Evolutionary conservation across 2,797 vertebrate species (phyloP), one percentile per base, ranked within the genome.

Genomic region (Psittacula derbiana): DNA sequence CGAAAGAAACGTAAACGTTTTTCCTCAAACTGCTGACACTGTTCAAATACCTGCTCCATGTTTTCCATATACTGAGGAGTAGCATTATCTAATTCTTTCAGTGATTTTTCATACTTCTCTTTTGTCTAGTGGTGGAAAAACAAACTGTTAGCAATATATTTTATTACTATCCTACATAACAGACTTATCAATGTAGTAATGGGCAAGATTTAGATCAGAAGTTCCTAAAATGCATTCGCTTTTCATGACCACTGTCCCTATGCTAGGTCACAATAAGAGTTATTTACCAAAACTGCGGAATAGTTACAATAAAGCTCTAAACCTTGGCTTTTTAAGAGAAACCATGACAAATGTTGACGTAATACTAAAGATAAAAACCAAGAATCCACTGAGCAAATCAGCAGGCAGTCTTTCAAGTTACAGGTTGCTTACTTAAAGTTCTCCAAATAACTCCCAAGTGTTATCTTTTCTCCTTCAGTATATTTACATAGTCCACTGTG

Each of bases 31-130:
- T 99, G 98, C 97, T 99, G 99, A 97, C 99, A 99, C 96, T 99
- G 99, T 69, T 99, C 99, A 43, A 99, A 99, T 53, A 99, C 99
- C 95, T 99, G 99, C 97, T 99, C 99, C 99, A 99, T 99, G 97
- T 99, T 99, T 97, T 99, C 99, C 98, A 99, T 99, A 80, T 99
- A 99, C 95, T 99, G 99, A 47, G 99, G 99, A 5, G 99, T 99
- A 84, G 98, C 73, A 97, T 98, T 98, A 94, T 99, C 98, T 7
- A 99, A 98, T 72, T 99, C 99, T 67, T 99, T 99, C 49, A 99
- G 97, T 13, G 98, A 98, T 93, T 99, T 99, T 90, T 99, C 98
- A 28, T 99, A 99, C 64, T 99, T 99, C 86, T 99, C 99, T 96
- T 98, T 99, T 71, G 98, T 98, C 99, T 99, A 33, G 11, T 20